These are phyloP conservation scores for Electrona antarctica DNA, from an alignment of 2,113 vertebrate genomes.

Conservation along the genomic window DNA sequence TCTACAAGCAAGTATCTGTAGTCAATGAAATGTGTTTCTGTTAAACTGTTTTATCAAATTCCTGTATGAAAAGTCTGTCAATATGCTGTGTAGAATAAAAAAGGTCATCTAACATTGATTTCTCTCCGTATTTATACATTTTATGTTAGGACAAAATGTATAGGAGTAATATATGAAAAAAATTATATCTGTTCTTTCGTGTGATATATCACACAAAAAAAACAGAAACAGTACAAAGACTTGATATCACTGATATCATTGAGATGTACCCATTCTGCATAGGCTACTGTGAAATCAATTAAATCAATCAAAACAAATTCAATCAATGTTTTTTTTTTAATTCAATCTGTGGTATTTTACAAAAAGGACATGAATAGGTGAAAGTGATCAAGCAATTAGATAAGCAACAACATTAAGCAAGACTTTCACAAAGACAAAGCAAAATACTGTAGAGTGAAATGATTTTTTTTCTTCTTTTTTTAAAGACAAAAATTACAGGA, in stretches of 20 bases:
- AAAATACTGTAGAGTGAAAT: too few species aligned
- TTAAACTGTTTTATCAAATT: slow-evolving; percentile 38
- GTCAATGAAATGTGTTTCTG: slow-evolving; percentile 36
- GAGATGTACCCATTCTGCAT: background rate
- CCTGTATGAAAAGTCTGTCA: slow-evolving; percentile 63
- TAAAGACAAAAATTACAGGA: too few species aligned
- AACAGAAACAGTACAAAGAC: slow-evolving; percentile 48
- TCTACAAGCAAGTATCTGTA: slow-evolving; percentile 7
- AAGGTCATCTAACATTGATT: background rate
- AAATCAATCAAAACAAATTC: background rate
- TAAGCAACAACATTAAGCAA: too few species aligned
- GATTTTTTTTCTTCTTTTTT: too few species aligned
- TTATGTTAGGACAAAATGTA: too few species aligned
- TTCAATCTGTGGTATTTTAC: too few species aligned
- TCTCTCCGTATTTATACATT: background rate
- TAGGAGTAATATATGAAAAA: too few species aligned
- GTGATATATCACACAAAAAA: too few species aligned
- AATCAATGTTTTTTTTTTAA: background rate
- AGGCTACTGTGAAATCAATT: background rate
- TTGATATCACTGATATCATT: slow-evolving; percentile 39
- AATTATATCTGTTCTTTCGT: too few species aligned
- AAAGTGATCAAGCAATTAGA: too few species aligned
- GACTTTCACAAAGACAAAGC: too few species aligned
- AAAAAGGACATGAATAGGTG: too few species aligned
- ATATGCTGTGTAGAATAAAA: slow-evolving; percentile 27